Base-by-base conservation (phyloP, 1,140 invertebrate genomes). In the Copidosoma floridanum region DNA sequence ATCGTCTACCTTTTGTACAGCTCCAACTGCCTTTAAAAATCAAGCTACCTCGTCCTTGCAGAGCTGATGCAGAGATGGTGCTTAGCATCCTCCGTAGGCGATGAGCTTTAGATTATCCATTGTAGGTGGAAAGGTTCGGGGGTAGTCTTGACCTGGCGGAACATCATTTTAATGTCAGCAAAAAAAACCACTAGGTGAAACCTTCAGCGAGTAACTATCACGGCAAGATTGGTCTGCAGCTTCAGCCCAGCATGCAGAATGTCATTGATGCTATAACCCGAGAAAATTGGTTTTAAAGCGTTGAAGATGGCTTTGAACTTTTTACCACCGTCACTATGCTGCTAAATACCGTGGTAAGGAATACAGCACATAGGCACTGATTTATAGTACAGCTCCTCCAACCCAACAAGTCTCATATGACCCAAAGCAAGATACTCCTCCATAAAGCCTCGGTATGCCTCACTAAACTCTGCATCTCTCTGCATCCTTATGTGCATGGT, bases 241-340 rank as follows among this genome's bases (percentile, higher is more conserved):
- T 57, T 53, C 14, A 41, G 50, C 2, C 51, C 58, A 1, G 29
- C 23, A 7, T 27, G 26, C 20, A 61, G 29, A 0, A 24, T 27
- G 20, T 61, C 51, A 43, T 54, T 61, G 12, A 60, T 16, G 16
- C 35, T 29, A 12, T 2, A n/a, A 0, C 48, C 57, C 5, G 29
- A n/a, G 11, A 18, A 18, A 1, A 48, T 50, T 1, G 35, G 12
- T 10, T 29, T 8, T 5, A 48, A 59, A 0, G 57, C 44, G 24
- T 59, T 59, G 48, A 59, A 59, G 1, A 50, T 38, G 6, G 52
- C 57, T 8, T n/a, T n/a, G n/a, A n/a, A n/a, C 40, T 35, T 8
- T 41, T 8, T 12, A 29, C 44, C 21, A n/a, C 27, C 23, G 2
- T 26, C 10, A 2, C 12, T 10, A 27, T 44, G 6, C 32, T 35